These are phyloP conservation scores for Acipenser oxyrinchus DNA, from an alignment of 2,797 vertebrate species.

Conservation along the genomic window DNA sequence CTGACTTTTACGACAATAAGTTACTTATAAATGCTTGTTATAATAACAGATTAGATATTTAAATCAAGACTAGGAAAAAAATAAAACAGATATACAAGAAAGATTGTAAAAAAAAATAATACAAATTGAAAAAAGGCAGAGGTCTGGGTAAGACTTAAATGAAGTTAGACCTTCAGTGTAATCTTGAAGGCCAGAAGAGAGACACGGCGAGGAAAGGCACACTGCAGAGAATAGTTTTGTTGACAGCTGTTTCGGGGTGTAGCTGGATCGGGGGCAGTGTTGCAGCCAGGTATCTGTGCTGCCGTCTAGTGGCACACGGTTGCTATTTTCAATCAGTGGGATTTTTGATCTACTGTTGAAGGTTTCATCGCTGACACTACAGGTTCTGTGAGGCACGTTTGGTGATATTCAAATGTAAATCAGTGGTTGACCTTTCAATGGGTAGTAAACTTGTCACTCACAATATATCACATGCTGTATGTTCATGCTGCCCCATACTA, in stretches of 20 bases:
- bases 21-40: conserved; percentile 21
- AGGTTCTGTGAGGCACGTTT: too few species aligned
- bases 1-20: conserved; percentile 33
- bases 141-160: too few species aligned
- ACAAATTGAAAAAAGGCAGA: conserved; percentile 5
- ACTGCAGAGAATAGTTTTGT: neutral
- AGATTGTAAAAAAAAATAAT: neutral
- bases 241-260: conserved; percentile 3
- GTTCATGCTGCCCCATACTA: too few species aligned
- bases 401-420: too few species aligned
- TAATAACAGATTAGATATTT: neutral
- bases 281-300: conserved; percentile 16
- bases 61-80: neutral
- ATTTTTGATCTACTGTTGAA: too few species aligned
- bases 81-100: neutral
- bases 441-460: too few species aligned
- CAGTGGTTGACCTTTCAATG: too few species aligned
- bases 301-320: too few species aligned
- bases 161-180: too few species aligned
- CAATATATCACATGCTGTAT: too few species aligned
- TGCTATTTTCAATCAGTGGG: too few species aligned
- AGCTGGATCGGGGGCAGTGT: neutral
- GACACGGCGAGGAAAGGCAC: neutral
- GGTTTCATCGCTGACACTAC: too few species aligned
- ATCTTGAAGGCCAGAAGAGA: neutral